phyloP scores from a whole-genome alignment of 2,888 invertebrate genomes.

The Ophion slaviceki region DNA sequence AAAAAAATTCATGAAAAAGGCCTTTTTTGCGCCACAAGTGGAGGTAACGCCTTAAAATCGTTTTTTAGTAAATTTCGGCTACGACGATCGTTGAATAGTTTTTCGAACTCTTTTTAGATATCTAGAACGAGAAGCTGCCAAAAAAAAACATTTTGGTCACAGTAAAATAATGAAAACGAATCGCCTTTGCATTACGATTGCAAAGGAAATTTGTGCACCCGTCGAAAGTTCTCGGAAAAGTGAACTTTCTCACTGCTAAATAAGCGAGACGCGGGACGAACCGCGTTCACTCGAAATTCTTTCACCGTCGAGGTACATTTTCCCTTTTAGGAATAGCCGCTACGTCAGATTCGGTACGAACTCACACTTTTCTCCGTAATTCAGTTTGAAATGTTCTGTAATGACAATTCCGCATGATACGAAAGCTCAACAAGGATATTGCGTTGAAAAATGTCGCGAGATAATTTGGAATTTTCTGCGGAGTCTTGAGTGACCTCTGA shows the following conservation, averaged over 20 bases:
- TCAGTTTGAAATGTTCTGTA: neutral
- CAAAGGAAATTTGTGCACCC: constrained; percentile 12
- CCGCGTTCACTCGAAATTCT: constrained; percentile 24
- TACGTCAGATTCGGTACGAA: neutral
- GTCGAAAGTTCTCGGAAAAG: constrained; percentile 40
- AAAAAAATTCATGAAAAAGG: too few relatives aligned
- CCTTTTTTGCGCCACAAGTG: too few relatives aligned
- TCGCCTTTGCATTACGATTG: neutral
- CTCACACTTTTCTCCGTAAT: neutral
- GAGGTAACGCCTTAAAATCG: too few relatives aligned
- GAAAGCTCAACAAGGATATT: neutral
- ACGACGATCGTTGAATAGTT: neutral
- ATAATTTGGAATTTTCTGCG: neutral
- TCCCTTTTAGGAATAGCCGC: constrained; percentile 27
- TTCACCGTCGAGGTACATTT: neutral
- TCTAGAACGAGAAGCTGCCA: neutral
- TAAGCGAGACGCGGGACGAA: constrained; percentile 9
- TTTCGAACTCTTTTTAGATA: neutral
- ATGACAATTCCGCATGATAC: neutral
- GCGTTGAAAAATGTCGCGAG: neutral
- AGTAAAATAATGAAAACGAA: neutral
- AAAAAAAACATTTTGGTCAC: neutral
- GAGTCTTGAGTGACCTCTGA: neutral
- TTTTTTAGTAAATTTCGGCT: neutral
- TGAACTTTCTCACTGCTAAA: constrained; percentile 52